Percentiles rank a stretch among this genome's conserved stretches.
Evolutionary conservation across 1,140 invertebrate species (phyloP).

Genomic region (Calycopis cecrops): DNA sequence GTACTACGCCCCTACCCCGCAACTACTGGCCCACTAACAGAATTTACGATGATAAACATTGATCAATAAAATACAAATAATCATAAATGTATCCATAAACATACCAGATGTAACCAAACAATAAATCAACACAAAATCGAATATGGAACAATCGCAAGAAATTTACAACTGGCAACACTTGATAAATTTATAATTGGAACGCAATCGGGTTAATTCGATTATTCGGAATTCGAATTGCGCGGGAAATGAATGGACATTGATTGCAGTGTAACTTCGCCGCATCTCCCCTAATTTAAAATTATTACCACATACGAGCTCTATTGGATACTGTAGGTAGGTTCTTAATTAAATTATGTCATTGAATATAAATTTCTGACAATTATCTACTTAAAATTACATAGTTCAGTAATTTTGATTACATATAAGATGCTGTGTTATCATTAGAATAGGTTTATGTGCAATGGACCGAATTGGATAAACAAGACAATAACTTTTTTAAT

Average conservation of each 20-base stretch:
- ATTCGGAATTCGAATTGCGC: constrained; percentile 1
- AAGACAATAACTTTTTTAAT: no score
- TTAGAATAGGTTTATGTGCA: no score
- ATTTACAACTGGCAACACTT: constrained; percentile 63
- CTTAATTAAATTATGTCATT: no score
- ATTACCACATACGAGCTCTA: no score
- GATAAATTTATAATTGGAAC: constrained; percentile 45
- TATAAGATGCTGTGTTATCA: no score
- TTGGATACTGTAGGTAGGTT: no score
- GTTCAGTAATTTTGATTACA: no score
- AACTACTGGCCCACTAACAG: neutral
- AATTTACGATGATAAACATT: constrained; percentile 7
- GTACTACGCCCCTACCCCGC: neutral
- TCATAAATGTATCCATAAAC: constrained; percentile 47
- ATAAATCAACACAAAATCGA: constrained; percentile 46
- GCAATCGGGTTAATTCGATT: constrained; percentile 33
- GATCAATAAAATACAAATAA: constrained; percentile 25
- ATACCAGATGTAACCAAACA: constrained; percentile 48
- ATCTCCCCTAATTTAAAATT: no score
- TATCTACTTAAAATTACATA: no score
- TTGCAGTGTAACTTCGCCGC: neutral
- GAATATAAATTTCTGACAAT: no score
- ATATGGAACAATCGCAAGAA: constrained; percentile 34
- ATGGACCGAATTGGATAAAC: no score
- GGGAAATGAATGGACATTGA: constrained; percentile 26